A percentile compares a stretch with the other conserved stretches of the same genome.
Conservation (phyloP, 1,140 invertebrate species). For the Psilanteris sp. region DNA sequence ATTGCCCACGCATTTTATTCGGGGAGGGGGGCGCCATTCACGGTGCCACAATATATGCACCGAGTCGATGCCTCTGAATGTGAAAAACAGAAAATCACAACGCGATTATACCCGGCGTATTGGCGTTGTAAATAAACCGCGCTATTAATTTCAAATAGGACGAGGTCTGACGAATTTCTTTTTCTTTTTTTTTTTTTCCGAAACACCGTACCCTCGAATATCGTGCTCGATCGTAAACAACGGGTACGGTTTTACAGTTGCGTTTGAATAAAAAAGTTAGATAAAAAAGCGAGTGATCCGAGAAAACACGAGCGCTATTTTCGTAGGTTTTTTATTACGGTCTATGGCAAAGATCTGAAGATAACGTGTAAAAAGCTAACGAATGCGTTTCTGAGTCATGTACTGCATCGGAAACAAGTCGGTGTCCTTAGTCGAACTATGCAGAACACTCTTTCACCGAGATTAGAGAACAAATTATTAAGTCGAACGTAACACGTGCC, state of each 20-base stretch:
- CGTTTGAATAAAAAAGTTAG: constrained; percentile 14
- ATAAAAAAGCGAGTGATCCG: constrained; percentile 9
- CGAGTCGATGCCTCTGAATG: too few relatives aligned
- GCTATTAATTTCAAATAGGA: too few relatives aligned
- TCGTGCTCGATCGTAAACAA: too few relatives aligned
- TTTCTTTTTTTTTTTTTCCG: too few relatives aligned
- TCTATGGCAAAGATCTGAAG: constrained; percentile 38
- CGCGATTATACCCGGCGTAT: too few relatives aligned
- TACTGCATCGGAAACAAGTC: constrained; percentile 50
- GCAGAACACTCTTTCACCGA: constrained; percentile 18
- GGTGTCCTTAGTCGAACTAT: constrained; percentile 36
- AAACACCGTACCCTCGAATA: too few relatives aligned
- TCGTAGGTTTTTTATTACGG: constrained; percentile 38
- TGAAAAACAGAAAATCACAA: too few relatives aligned
- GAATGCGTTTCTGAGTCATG: constrained; percentile 50
- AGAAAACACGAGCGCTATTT: constrained; percentile 35
- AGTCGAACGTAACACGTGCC: not conserved
- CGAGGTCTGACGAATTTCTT: too few relatives aligned
- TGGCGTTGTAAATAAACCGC: too few relatives aligned
- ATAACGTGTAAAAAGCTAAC: constrained; percentile 45
- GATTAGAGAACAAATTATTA: constrained; percentile 45
- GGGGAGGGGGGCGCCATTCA: too few relatives aligned
- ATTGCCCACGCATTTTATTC: too few relatives aligned
- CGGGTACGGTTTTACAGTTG: constrained; percentile 20
- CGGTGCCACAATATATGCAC: too few relatives aligned